These are phyloP conservation scores for Dasypolia templi DNA, from an alignment of 2,888 invertebrate species.

Conservation along the genomic window DNA sequence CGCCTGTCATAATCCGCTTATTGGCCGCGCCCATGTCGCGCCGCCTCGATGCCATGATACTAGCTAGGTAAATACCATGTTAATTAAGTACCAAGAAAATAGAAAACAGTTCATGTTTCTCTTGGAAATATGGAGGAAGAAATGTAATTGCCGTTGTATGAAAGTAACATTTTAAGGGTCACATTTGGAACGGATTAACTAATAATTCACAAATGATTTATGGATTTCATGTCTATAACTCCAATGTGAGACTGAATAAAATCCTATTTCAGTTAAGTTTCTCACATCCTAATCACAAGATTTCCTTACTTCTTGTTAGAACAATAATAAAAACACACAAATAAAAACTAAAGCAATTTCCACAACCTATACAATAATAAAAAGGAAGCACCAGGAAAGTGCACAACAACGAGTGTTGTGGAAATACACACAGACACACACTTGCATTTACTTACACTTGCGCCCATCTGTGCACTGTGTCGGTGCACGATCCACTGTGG, in stretches of 20 bases:
- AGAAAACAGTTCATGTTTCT: neutral
- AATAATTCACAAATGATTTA: neutral
- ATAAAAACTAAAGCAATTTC: neutral
- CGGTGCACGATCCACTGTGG: neutral
- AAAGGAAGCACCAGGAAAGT: conserved; percentile 2
- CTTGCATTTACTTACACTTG: neutral
- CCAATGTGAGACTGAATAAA: neutral
- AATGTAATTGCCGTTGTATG: neutral
- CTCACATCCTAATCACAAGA: too few relatives aligned
- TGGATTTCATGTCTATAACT: neutral
- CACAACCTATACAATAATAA: conserved; percentile 27
- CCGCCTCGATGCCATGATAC: neutral
- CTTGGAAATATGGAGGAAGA: neutral
- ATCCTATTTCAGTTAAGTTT: neutral
- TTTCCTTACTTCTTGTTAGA: neutral
- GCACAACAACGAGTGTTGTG: neutral
- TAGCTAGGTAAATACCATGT: neutral
- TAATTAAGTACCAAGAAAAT: neutral
- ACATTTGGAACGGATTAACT: neutral
- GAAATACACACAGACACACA: neutral
- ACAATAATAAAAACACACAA: neutral
- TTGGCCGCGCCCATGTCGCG: neutral
- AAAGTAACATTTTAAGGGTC: neutral
- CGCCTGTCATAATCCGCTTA: conserved; percentile 40
- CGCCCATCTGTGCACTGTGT: neutral